Evolutionary conservation across 2,888 invertebrate genomes (phyloP).

Genomic region (Thereva nobilitata): DNA sequence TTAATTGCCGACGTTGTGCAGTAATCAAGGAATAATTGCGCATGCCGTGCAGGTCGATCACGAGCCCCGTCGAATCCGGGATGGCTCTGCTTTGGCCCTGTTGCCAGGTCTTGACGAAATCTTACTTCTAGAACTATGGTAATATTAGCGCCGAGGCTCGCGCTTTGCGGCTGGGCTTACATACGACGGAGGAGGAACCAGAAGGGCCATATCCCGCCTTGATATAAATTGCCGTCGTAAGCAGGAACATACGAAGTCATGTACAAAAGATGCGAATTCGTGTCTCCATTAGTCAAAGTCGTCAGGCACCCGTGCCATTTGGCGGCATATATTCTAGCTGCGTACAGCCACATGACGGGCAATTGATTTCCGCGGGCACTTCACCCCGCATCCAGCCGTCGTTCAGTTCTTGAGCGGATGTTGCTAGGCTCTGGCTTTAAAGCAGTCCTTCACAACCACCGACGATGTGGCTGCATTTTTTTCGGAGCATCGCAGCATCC

Average conservation of each 20-base stretch:
- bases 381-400: too few relatives aligned
- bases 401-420: too few relatives aligned
- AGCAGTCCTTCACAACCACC: too few relatives aligned
- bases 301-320: constrained; percentile 1
- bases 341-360: constrained; percentile 3
- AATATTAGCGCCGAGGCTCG: constrained; percentile 5
- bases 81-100: not conserved
- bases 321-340: constrained; percentile 21
- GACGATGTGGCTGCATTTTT: too few relatives aligned
- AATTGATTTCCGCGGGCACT: constrained; percentile 9
- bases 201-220: not conserved
- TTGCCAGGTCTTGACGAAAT: not conserved
- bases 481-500: too few relatives aligned
- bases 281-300: constrained; percentile 30
- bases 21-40: constrained; percentile 30
- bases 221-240: constrained; percentile 21
- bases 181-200: not conserved
- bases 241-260: constrained; percentile 24
- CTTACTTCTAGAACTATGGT: constrained; percentile 1
- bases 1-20: constrained; percentile 28
- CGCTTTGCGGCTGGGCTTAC: not conserved
- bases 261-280: constrained; percentile 13
- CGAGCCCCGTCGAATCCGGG: constrained; percentile 3
- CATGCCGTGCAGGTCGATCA: constrained; percentile 30
- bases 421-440: too few relatives aligned